Conservation (phyloP, 2,888 invertebrate species). For the Tetropium fuscum region DNA sequence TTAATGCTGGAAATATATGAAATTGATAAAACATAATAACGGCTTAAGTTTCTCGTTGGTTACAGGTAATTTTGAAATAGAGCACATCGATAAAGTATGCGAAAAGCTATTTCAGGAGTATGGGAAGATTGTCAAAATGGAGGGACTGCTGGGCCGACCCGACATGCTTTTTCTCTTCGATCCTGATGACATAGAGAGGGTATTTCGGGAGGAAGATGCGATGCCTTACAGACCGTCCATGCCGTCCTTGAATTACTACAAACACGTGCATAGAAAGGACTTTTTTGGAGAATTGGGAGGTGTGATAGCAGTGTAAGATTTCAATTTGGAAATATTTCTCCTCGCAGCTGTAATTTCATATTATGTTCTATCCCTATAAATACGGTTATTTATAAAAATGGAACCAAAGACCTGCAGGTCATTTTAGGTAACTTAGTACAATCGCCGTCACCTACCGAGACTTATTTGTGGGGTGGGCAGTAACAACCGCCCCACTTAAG, state of each 20-base stretch:
- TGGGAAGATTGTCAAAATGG: constrained; percentile 81
- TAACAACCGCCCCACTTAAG: too few species aligned
- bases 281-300: constrained; percentile 87
- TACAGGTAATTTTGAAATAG: constrained; percentile 55
- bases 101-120: constrained; percentile 77
- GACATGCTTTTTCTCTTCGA: constrained; percentile 87
- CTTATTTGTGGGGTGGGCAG: too few species aligned
- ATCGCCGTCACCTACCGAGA: too few species aligned
- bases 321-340: too few species aligned
- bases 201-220: constrained; percentile 83
- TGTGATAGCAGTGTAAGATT: constrained; percentile 90
- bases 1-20: too few species aligned
- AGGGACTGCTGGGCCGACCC: constrained; percentile 83
- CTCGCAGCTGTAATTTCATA: too few species aligned
- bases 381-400: too few species aligned
- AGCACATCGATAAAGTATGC: constrained; percentile 80
- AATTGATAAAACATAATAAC: not conserved
- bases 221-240: constrained; percentile 88
- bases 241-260: constrained; percentile 89
- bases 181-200: constrained; percentile 86
- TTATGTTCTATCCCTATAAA: too few species aligned
- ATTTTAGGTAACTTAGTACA: too few species aligned
- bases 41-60: not conserved
- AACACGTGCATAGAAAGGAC: constrained; percentile 82
- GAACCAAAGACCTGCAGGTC: too few species aligned